These are phyloP conservation scores for Synanceia verrucosa DNA, from an alignment of 2,797 vertebrate genomes.

Conservation along the genomic window DNA sequence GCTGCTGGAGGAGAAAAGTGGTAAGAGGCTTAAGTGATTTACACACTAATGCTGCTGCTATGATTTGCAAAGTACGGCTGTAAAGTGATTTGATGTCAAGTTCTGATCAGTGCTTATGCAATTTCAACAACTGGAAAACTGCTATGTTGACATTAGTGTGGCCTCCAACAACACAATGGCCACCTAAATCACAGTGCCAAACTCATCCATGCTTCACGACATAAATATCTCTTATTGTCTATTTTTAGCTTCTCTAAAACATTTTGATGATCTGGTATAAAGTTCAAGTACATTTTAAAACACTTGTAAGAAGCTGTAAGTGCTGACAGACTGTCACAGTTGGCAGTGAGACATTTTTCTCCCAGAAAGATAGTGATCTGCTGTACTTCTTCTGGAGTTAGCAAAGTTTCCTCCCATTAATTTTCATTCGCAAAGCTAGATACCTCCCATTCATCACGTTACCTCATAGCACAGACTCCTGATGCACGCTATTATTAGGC, in stretches of 20 bases:
- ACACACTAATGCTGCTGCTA: neutral
- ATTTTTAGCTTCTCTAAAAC: slow-evolving; percentile 10
- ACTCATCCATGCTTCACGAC: neutral
- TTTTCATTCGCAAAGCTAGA: slow-evolving; percentile 47
- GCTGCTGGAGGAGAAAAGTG: slow-evolving; percentile 91
- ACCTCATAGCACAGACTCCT: slow-evolving; percentile 64
- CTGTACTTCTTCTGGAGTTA: slow-evolving; percentile 44
- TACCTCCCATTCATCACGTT: slow-evolving; percentile 71
- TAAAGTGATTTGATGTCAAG: neutral
- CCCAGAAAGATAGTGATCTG: slow-evolving; percentile 51
- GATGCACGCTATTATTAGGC: slow-evolving; percentile 54
- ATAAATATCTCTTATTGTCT: neutral
- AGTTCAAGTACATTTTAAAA: slow-evolving; percentile 34
- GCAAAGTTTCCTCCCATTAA: slow-evolving; percentile 53
- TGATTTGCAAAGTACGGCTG: neutral
- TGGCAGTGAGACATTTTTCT: slow-evolving; percentile 43
- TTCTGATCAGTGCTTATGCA: too few relatives aligned
- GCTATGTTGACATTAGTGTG: neutral
- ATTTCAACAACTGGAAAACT: neutral
- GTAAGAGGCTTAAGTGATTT: slow-evolving; percentile 76
- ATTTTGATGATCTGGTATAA: slow-evolving; percentile 3
- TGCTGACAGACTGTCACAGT: slow-evolving; percentile 37
- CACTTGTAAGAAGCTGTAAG: slow-evolving; percentile 23
- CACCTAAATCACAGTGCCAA: neutral
- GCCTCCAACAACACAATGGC: neutral